Evolutionary conservation across 2,113 vertebrate species (phyloP).

Genomic region (Tetrax tetrax): DNA sequence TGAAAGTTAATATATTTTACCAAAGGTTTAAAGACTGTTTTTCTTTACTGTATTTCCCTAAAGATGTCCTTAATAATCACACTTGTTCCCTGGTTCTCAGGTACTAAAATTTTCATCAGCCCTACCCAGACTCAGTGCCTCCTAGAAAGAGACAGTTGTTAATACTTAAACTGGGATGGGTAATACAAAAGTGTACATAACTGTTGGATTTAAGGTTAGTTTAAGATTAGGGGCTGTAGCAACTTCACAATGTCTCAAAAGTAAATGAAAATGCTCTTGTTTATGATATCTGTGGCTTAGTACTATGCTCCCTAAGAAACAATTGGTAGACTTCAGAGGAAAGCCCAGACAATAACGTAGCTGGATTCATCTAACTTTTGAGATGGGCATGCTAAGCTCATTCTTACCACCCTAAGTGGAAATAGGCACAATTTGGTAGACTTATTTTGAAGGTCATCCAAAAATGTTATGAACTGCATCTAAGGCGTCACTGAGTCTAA

Average conservation of each 20-base stretch:
- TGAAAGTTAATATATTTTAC: background rate
- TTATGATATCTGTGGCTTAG: background rate
- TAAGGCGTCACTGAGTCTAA: background rate
- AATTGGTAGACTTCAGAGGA: background rate
- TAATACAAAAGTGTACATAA: background rate
- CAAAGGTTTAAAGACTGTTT: background rate
- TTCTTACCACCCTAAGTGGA: background rate
- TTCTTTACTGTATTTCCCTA: background rate
- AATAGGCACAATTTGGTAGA: background rate
- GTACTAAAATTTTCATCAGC: background rate
- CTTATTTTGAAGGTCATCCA: background rate
- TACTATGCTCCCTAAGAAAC: background rate
- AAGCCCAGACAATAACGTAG: background rate
- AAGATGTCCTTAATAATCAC: background rate
- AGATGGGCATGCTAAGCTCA: background rate
- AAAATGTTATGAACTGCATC: background rate
- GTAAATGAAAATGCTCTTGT: background rate
- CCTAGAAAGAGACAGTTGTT: background rate
- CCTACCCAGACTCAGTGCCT: background rate
- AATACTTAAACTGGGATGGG: background rate
- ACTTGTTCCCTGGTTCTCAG: background rate
- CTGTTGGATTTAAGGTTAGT: background rate
- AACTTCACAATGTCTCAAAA: background rate
- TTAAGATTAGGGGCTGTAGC: background rate
- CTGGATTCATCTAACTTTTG: background rate